These are phyloP conservation scores for Stigmatopora nigra DNA, from an alignment of 2,113 vertebrate species.

Conservation along the genomic window DNA sequence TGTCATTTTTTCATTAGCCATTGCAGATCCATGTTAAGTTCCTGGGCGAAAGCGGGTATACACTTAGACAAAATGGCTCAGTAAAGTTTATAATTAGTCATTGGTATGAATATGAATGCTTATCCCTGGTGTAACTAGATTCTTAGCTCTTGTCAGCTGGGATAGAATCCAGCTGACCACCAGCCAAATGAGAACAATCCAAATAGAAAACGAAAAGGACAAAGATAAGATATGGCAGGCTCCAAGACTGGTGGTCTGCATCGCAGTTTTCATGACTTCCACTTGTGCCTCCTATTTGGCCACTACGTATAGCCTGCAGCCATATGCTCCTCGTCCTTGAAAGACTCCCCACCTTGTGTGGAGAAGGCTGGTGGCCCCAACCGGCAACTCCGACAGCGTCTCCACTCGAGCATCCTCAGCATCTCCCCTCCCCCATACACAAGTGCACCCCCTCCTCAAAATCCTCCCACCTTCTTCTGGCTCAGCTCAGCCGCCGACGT, in stretches of 20 bases:
- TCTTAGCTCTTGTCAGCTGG: too few species aligned
- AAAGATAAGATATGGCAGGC: slow-evolving; percentile 33
- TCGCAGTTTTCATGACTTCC: slow-evolving; percentile 31
- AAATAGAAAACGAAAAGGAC: not conserved
- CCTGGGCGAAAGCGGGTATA: too few species aligned
- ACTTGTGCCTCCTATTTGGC: slow-evolving; percentile 36
- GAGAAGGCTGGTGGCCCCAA: slow-evolving; percentile 51
- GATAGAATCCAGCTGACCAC: too few species aligned
- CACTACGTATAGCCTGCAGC: slow-evolving; percentile 36
- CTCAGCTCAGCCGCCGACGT: slow-evolving; percentile 20
- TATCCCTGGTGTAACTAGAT: too few species aligned
- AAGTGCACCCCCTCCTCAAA: slow-evolving; percentile 34
- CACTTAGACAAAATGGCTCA: too few species aligned
- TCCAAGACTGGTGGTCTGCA: slow-evolving; percentile 39
- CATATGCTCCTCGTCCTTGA: slow-evolving; percentile 54
- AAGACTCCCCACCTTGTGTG: slow-evolving; percentile 51
- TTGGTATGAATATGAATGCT: too few species aligned
- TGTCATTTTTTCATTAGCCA: too few species aligned
- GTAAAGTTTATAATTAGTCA: too few species aligned
- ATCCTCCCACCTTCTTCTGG: slow-evolving; percentile 20
- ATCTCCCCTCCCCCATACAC: slow-evolving; percentile 56
- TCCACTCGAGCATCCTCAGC: slow-evolving; percentile 48
- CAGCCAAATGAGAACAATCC: not conserved
- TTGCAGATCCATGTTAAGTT: too few species aligned
- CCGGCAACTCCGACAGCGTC: slow-evolving; percentile 43